A percentile compares a stretch with the other conserved stretches of the same genome.
These are phyloP conservation scores for Agrotis clavis DNA, from an alignment of 2,888 invertebrate genomes.

Conservation along the genomic window DNA sequence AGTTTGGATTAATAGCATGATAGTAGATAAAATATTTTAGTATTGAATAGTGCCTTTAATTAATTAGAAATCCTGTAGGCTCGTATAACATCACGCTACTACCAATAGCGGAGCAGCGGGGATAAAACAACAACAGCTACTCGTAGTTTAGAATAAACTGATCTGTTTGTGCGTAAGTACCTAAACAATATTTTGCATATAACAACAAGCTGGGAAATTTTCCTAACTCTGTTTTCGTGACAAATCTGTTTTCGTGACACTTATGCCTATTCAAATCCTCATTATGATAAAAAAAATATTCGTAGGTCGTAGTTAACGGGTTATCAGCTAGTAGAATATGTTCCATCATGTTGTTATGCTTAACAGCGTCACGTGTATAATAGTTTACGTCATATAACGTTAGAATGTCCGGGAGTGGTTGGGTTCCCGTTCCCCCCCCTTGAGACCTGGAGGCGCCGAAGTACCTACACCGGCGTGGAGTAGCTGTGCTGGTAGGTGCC, in stretches of 20 bases:
- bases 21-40: too few species aligned
- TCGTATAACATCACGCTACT: too few species aligned
- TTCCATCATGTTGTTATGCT: constrained; percentile 35
- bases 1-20: too few species aligned
- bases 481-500: too few species aligned
- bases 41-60: too few species aligned
- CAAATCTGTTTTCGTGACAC: constrained; percentile 17
- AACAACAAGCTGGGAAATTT: constrained; percentile 4
- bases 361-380: constrained; percentile 39
- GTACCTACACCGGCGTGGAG: too few species aligned
- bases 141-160: not conserved
- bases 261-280: constrained; percentile 1
- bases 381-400: not conserved
- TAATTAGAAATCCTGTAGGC: too few species aligned
- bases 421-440: too few species aligned
- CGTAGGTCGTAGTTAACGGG: constrained; percentile 36
- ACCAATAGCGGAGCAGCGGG: too few species aligned
- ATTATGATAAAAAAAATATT: constrained; percentile 27
- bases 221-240: constrained; percentile 10
- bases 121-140: too few species aligned
- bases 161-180: not conserved
- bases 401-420: too few species aligned
- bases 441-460: too few species aligned
- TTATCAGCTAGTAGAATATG: constrained; percentile 56
- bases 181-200: not conserved